These are phyloP conservation scores for Halcyon chelicuti DNA, from an alignment of 2,797 vertebrate species.

Conservation along the genomic window DNA sequence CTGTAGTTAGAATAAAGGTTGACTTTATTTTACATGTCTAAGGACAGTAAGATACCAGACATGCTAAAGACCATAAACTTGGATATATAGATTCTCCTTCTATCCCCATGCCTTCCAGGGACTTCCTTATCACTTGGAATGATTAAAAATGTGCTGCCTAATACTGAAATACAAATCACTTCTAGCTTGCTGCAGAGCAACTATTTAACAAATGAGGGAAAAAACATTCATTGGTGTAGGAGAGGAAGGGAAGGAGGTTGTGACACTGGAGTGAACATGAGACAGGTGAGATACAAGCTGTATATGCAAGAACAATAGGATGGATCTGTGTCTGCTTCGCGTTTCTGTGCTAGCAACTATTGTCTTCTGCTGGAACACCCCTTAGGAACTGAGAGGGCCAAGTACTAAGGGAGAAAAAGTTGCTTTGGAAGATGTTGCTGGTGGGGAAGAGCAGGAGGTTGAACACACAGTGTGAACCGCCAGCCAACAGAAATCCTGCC, in stretches of 20 bases:
- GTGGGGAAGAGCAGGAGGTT: background rate
- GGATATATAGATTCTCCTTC: background rate
- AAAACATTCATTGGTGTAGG: background rate
- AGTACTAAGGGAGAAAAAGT: background rate
- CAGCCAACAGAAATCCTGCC: background rate
- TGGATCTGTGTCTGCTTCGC: background rate
- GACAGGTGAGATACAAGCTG: rapidly evolving
- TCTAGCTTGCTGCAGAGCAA: background rate
- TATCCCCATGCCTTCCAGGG: background rate
- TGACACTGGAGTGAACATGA: background rate
- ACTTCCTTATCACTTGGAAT: background rate
- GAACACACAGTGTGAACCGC: background rate
- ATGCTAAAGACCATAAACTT: background rate
- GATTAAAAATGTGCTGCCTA: background rate
- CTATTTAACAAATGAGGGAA: background rate
- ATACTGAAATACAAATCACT: background rate
- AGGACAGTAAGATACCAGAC: background rate
- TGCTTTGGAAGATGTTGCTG: background rate
- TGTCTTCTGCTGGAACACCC: background rate
- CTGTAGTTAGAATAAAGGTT: rapidly evolving
- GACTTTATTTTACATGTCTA: background rate
- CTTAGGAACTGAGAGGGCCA: background rate
- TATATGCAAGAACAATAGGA: background rate
- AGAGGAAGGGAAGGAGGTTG: background rate
- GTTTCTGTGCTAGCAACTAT: background rate